phyloP scores from a whole-genome alignment of 1,140 invertebrate species.

The Steinernema feltiae region DNA sequence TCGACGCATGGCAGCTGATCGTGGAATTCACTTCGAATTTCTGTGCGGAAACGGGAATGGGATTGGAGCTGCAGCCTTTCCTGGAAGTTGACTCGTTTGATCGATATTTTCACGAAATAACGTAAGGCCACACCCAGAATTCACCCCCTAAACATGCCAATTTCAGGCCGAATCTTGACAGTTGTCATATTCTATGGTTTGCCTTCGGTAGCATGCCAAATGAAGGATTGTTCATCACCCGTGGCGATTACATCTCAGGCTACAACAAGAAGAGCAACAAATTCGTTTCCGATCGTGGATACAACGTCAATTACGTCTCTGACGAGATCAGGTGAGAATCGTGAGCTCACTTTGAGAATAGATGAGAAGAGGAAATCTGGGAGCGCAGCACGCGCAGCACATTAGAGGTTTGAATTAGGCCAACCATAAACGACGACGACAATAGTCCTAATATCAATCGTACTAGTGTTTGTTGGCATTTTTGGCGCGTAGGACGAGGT shows the following conservation, averaged over 20 bases:
- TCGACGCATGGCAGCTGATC: slow-evolving; percentile 2
- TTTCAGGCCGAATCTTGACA: slow-evolving; percentile 22
- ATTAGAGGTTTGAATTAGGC: too few relatives aligned
- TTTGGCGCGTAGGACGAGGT: too few relatives aligned
- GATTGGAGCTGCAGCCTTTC: background rate
- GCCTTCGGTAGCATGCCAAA: slow-evolving; percentile 31
- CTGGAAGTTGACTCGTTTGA: background rate
- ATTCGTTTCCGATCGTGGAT: slow-evolving; percentile 12
- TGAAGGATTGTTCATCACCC: slow-evolving; percentile 30
- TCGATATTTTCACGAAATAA: slow-evolving; percentile 17
- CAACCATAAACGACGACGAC: too few relatives aligned
- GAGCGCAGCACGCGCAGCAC: too few relatives aligned
- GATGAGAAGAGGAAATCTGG: too few relatives aligned
- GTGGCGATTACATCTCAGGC: slow-evolving; percentile 29
- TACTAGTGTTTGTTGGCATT: too few relatives aligned
- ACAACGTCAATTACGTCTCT: background rate
- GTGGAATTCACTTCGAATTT: background rate
- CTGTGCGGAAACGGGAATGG: background rate
- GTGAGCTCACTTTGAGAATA: too few relatives aligned
- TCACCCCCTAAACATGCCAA: too few relatives aligned
- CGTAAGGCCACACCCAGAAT: too few relatives aligned
- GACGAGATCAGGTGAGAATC: too few relatives aligned
- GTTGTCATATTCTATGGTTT: slow-evolving; percentile 14
- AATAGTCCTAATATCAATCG: too few relatives aligned
- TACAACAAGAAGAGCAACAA: slow-evolving; percentile 23